phyloP scores from a whole-genome alignment of 2,888 invertebrate species.

The Pegoplata infirma region DNA sequence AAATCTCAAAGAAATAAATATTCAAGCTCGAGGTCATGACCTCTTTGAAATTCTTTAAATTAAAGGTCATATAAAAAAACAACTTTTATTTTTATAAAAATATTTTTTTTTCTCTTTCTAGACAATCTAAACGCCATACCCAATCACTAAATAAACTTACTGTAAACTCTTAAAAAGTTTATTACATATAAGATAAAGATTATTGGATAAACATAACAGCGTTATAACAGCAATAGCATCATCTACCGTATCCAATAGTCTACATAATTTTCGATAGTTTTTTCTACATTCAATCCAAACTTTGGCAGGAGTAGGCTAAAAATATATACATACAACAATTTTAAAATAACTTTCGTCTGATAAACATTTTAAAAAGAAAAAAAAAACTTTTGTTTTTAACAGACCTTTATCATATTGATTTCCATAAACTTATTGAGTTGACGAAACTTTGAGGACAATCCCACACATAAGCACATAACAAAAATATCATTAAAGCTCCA shows the following conservation, averaged over 20 bases:
- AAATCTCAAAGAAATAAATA: no score
- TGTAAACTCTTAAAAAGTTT: conserved; percentile 80
- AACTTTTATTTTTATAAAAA: no score
- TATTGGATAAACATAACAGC: conserved; percentile 80
- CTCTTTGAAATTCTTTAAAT: no score
- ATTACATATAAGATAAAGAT: conserved; percentile 81
- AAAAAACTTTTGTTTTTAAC: no score
- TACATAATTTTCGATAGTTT: conserved; percentile 80
- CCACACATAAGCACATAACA: conserved; percentile 84
- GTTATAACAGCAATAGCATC: conserved; percentile 79
- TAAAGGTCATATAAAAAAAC: no score
- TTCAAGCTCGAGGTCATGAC: no score
- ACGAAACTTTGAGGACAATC: conserved; percentile 82
- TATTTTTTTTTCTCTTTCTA: no score
- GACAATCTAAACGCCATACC: no score
- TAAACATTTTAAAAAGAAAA: no score
- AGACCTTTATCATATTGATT: conserved; percentile 78
- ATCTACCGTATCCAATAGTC: conserved; percentile 79
- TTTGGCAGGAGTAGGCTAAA: conserved; percentile 70
- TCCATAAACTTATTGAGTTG: conserved; percentile 81
- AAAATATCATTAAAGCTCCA: conserved; percentile 88
- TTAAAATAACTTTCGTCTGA: not conserved
- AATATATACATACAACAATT: not conserved
- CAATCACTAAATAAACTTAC: no score
- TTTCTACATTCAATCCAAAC: conserved; percentile 80